Evolutionary conservation across 1,140 invertebrate species (phyloP), one percentile per base, ranked within the genome.

Genomic region (Heliothis subflexa): DNA sequence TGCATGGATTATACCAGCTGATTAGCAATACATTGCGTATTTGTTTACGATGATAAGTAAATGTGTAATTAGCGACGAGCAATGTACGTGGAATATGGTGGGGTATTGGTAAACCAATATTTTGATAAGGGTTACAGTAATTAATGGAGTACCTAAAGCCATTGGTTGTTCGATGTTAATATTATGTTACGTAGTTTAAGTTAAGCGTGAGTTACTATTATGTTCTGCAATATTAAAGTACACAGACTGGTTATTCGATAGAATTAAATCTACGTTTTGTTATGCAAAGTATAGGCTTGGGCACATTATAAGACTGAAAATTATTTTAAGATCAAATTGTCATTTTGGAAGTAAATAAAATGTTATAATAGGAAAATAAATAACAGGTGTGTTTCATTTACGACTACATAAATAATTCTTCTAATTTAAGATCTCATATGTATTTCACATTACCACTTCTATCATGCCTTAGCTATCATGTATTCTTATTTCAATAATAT

Each of bases 1-100:
- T 88, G 72, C 25, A 88, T 92, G 85, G 90, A 92, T 70, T 80
- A 82, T 11, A 40, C 47, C 13, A 18, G 40, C 18, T 76, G 64
- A 80, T 14, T 52, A 62, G 11, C 2, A 25, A 21, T 25, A 57
- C 55, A 25, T 25, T 57, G 55, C 18, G 55, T 25, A 57, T 57
- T 64, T 18, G 61, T 18, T 47, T 18, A 64, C n/a, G 40, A 47
- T 64, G 45, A 45, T 64, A 18, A 10, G 45, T 64, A 33, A 18
- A 18, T 18, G 14, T 18, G 18, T 62, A 0, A 33, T 61, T 18
- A 45, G n/a, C 16, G 33, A 33, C 16, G 33, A 18, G 62, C 40
- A 47, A 47, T 62, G 40, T 40, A 66, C 18, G 62, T 66, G 11
- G 11, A 18, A 66, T 5, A 45, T 64, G 40, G n/a, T 28, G 70